A percentile compares a stretch with the other conserved stretches of the same genome.
These are phyloP conservation scores for Sebastes cheni DNA, from an alignment of 2,797 vertebrate genomes.

Conservation along the genomic window DNA sequence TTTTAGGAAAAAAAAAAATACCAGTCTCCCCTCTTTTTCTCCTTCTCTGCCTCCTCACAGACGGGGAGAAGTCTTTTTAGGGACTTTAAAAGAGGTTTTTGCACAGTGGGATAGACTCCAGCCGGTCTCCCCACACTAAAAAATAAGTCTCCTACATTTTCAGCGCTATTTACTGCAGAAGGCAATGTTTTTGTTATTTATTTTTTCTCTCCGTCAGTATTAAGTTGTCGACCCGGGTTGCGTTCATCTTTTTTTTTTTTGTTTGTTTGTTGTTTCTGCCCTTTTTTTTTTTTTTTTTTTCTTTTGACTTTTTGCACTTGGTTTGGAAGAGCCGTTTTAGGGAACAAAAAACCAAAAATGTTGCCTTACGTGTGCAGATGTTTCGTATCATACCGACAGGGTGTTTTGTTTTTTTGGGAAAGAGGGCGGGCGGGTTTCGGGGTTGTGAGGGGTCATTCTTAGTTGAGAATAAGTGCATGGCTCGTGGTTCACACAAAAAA, in stretches of 20 bases:
- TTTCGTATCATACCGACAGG: conserved; percentile 75
- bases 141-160: conserved; percentile 79
- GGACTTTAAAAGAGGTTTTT: conserved; percentile 84
- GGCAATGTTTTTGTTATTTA: conserved; percentile 81
- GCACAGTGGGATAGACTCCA: conserved; percentile 83
- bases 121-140: conserved; percentile 78
- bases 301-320: conserved; percentile 77
- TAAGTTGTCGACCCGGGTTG: conserved; percentile 62
- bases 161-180: conserved; percentile 81
- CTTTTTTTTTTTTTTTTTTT: conserved; percentile 4
- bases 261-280: conserved; percentile 36
- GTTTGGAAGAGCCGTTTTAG: conserved; percentile 82
- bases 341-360: conserved; percentile 87
- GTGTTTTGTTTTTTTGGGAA: conserved; percentile 43
- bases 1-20: conserved; percentile 74
- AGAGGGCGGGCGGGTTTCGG: background rate
- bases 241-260: conserved; percentile 36
- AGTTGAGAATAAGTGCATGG: conserved; percentile 68
- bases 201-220: conserved; percentile 77
- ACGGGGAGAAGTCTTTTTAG: conserved; percentile 75
- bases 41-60: conserved; percentile 71
- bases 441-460: conserved; percentile 48
- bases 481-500: conserved; percentile 62
- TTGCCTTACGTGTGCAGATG: conserved; percentile 85
- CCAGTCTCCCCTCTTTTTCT: conserved; percentile 80